Evolutionary conservation across 1,140 invertebrate genomes (phyloP).

Genomic region (Drosophila navojoa): DNA sequence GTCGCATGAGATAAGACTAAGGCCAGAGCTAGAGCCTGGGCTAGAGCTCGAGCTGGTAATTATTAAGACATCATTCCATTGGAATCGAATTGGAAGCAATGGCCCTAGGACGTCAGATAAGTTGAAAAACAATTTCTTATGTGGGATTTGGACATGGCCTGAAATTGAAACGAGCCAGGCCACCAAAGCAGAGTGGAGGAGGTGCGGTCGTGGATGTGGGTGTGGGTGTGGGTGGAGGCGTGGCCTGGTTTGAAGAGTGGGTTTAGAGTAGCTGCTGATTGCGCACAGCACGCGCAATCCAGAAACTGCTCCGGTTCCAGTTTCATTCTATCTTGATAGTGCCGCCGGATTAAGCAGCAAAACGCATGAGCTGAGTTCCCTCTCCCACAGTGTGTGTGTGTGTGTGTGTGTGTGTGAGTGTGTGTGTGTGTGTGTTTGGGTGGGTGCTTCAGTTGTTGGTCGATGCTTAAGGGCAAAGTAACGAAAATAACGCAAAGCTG

Average conservation of each 20-base stretch:
- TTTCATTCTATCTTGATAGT: conserved; percentile 71
- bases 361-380: conserved; percentile 54
- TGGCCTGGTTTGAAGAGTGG: not conserved
- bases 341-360: conserved; percentile 72
- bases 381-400: not conserved
- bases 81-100: conserved; percentile 1
- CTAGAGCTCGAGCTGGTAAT: conserved; percentile 5
- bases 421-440: conserved; percentile 2
- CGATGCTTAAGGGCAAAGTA: conserved; percentile 56
- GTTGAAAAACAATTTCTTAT: conserved; percentile 76
- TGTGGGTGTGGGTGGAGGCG: not conserved
- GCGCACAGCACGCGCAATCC: conserved; percentile 26
- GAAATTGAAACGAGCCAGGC: conserved; percentile 66
- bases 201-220: not conserved
- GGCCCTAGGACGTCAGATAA: conserved; percentile 48
- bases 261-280: conserved; percentile 46
- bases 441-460: conserved; percentile 35
- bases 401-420: not conserved
- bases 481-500: conserved; percentile 69
- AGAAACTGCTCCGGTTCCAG: conserved; percentile 22
- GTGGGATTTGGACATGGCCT: conserved; percentile 64
- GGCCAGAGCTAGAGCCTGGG: not conserved
- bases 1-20: conserved; percentile 12
- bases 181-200: not conserved
- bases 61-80: not conserved